Evolutionary conservation across 2,113 vertebrate species (phyloP).

Genomic region (Carassius gibelio): DNA sequence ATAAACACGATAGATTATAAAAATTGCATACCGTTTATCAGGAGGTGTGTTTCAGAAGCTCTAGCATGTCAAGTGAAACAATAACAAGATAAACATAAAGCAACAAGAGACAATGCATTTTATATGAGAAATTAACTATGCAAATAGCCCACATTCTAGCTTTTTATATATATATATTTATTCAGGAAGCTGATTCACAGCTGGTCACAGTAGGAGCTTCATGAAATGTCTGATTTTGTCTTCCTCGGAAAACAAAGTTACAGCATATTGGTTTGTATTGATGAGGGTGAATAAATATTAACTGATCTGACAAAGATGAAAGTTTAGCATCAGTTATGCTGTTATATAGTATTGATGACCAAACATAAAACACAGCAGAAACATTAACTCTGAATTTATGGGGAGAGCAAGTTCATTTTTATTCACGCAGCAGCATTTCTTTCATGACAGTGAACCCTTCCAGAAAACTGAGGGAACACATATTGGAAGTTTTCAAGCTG

Average conservation of each 20-base stretch:
- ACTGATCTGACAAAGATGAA: background rate
- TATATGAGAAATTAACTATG: too few species aligned
- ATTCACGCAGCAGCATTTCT: background rate
- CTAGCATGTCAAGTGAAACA: background rate
- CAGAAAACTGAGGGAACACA: background rate
- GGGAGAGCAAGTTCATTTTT: background rate
- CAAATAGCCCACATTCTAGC: too few species aligned
- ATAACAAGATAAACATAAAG: background rate
- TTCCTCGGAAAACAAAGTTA: background rate
- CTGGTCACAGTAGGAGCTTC: too few species aligned
- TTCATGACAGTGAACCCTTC: background rate
- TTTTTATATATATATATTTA: too few species aligned
- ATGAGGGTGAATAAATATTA: background rate
- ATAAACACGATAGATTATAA: background rate
- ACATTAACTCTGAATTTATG: background rate
- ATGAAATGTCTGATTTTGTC: background rate
- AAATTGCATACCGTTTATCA: background rate
- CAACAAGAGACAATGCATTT: too few species aligned
- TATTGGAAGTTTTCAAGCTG: background rate
- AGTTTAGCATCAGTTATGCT: background rate
- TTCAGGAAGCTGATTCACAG: too few species aligned
- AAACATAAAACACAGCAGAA: slow-evolving; percentile 16
- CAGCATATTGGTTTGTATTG: background rate
- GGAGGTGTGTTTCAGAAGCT: background rate
- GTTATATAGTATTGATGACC: background rate